phyloP scores from a whole-genome alignment of 2,797 vertebrate genomes.

The Tamandua tetradactyla region DNA sequence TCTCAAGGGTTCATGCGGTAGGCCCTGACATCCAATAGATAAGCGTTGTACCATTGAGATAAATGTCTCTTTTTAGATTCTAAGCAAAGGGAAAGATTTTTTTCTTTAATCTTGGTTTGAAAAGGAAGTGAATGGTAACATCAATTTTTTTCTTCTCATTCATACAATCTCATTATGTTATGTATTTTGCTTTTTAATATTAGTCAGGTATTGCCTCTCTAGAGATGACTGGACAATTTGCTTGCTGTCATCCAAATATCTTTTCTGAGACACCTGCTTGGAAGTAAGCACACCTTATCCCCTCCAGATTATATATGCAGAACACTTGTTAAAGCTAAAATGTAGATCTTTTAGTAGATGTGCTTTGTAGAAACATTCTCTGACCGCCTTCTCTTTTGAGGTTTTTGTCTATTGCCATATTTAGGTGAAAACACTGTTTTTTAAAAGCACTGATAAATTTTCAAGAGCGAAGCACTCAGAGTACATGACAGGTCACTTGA shows the following conservation, averaged over 20 bases:
- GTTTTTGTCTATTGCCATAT: background rate
- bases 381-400: background rate
- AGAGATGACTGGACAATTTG: conserved; percentile 5
- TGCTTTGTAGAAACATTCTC: conserved; percentile 9
- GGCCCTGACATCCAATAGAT: background rate
- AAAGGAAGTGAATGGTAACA: conserved; percentile 5
- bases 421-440: background rate
- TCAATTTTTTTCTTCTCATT: background rate
- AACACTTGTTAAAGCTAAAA: background rate
- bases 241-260: background rate
- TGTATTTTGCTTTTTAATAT: background rate
- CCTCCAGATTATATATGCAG: background rate
- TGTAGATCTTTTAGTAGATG: background rate
- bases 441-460: background rate
- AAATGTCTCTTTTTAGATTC: conserved; percentile 31
- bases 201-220: background rate
- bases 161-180: background rate
- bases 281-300: background rate
- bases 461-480: background rate
- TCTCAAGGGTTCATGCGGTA: background rate
- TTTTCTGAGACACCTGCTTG: conserved; percentile 31
- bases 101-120: conserved; percentile 33
- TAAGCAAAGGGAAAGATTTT: conserved; percentile 50
- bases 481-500: background rate
- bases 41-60: conserved; percentile 29